Percentiles rank a stretch among this genome's conserved stretches.
These are phyloP conservation scores for Mohoua ochrocephala DNA, from an alignment of 2,113 vertebrate genomes.

Conservation along the genomic window DNA sequence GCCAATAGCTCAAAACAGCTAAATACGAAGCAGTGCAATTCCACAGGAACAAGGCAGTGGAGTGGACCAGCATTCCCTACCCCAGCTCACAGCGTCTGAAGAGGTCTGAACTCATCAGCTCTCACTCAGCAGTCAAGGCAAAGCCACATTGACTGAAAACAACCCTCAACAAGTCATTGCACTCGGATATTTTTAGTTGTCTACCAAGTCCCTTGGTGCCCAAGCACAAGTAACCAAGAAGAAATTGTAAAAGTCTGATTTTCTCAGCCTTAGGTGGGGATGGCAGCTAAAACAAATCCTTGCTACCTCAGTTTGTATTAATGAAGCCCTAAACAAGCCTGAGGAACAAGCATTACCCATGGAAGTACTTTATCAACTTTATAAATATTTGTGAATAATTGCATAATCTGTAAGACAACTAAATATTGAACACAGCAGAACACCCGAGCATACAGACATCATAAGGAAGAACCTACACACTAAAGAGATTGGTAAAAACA, in stretches of 20 bases:
- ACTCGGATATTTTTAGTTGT: fast-evolving
- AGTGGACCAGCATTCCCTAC: neutral
- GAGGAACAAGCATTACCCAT: neutral
- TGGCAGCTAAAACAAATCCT: neutral
- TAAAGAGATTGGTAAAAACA: neutral
- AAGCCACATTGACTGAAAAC: neutral
- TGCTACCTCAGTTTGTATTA: neutral
- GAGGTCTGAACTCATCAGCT: neutral
- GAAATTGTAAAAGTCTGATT: neutral
- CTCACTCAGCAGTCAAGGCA: neutral
- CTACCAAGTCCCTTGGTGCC: neutral
- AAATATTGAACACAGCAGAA: neutral
- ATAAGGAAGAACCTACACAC: neutral
- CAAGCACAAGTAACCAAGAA: neutral
- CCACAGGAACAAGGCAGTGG: neutral
- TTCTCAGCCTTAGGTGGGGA: neutral
- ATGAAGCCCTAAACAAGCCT: neutral
- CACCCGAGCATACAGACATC: fast-evolving
- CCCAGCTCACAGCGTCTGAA: neutral
- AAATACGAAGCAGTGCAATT: neutral
- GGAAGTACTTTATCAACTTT: neutral
- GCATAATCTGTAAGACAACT: neutral
- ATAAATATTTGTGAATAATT: neutral
- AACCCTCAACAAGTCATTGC: neutral
- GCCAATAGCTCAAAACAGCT: neutral